Conservation (phyloP, 1,140 invertebrate genomes). For the Agraylea sexmaculata region DNA sequence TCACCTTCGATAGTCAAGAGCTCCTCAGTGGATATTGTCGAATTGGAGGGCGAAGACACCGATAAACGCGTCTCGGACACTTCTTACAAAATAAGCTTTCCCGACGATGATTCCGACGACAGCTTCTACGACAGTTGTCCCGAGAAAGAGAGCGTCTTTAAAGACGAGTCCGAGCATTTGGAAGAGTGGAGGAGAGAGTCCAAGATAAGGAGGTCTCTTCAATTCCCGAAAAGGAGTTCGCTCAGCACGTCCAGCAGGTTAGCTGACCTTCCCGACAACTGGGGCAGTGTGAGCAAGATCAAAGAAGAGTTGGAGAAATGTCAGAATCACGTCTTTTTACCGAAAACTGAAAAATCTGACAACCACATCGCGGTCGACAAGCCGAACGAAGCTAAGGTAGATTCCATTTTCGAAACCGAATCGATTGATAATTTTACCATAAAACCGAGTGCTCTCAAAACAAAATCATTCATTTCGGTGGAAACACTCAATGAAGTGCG, state of each 20-base stretch:
- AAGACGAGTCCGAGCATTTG: slow-evolving; percentile 24
- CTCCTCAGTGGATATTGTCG: slow-evolving; percentile 8
- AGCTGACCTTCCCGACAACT: slow-evolving; percentile 40
- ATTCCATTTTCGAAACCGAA: slow-evolving; percentile 20
- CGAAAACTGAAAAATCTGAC: slow-evolving; percentile 38
- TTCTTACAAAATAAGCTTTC: slow-evolving; percentile 30
- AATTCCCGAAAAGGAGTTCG: slow-evolving; percentile 40
- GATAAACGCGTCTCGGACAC: slow-evolving; percentile 25
- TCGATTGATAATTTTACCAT: slow-evolving; percentile 14
- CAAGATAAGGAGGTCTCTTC: slow-evolving; percentile 47
- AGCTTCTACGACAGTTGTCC: slow-evolving; percentile 20
- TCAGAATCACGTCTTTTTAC: slow-evolving; percentile 35
- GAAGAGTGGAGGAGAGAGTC: slow-evolving; percentile 47
- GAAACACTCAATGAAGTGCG: slow-evolving; percentile 46
- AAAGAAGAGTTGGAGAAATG: slow-evolving; percentile 37
- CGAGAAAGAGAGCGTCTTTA: slow-evolving; percentile 20
- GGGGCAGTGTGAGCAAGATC: slow-evolving; percentile 38
- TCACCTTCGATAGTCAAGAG: slow-evolving; percentile 22
- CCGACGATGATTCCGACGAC: slow-evolving; percentile 17
- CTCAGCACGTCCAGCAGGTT: slow-evolving; percentile 33
- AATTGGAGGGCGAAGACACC: slow-evolving; percentile 28
- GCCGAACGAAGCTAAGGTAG: slow-evolving; percentile 20
- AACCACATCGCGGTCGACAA: slow-evolving; percentile 37
- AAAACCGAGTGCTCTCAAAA: slow-evolving; percentile 19
- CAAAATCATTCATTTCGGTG: slow-evolving; percentile 41